phyloP scores from a whole-genome alignment of 1,140 invertebrate genomes.

The Pseudomyrmex sp. region DNA sequence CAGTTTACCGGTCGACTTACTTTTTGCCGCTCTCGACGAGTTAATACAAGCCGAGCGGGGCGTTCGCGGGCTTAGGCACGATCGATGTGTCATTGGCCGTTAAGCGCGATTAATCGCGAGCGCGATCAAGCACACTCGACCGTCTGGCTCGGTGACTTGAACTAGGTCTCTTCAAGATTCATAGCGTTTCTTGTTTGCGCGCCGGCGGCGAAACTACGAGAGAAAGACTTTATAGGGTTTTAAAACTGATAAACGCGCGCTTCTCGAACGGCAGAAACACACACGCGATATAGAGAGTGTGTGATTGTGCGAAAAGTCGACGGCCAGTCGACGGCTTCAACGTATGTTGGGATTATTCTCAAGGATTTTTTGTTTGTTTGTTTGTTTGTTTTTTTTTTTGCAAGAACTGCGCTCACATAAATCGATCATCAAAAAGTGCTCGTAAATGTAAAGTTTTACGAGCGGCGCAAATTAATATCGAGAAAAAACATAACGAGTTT shows the following conservation, averaged over 20 bases:
- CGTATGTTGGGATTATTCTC: background rate
- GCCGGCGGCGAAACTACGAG: conserved; percentile 1
- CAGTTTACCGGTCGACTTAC: conserved; percentile 36
- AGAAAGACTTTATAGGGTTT: conserved; percentile 56
- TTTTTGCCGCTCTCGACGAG: conserved; percentile 46
- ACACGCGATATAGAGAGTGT: conserved; percentile 24
- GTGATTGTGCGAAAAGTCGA: conserved; percentile 25
- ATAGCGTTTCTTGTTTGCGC: conserved; percentile 45
- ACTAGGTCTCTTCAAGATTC: conserved; percentile 61
- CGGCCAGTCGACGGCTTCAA: too few relatives aligned
- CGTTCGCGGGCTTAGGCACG: conserved; percentile 33
- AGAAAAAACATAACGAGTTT: background rate
- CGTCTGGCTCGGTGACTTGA: conserved; percentile 44
- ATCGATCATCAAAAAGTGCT: background rate
- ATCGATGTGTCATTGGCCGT: conserved; percentile 58
- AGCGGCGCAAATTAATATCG: background rate
- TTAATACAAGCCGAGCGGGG: conserved; percentile 33
- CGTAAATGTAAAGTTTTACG: conserved; percentile 15
- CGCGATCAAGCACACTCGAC: conserved; percentile 30
- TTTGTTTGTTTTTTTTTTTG: background rate
- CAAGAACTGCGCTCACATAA: background rate
- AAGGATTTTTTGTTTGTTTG: background rate
- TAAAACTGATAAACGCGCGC: conserved; percentile 49
- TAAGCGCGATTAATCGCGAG: conserved; percentile 63
- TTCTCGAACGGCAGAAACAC: background rate